These are phyloP conservation scores for Dysidea cf. avara DNA, from an alignment of 37 sponge, comb jelly and placozoan genomes.

Conservation along the genomic window DNA sequence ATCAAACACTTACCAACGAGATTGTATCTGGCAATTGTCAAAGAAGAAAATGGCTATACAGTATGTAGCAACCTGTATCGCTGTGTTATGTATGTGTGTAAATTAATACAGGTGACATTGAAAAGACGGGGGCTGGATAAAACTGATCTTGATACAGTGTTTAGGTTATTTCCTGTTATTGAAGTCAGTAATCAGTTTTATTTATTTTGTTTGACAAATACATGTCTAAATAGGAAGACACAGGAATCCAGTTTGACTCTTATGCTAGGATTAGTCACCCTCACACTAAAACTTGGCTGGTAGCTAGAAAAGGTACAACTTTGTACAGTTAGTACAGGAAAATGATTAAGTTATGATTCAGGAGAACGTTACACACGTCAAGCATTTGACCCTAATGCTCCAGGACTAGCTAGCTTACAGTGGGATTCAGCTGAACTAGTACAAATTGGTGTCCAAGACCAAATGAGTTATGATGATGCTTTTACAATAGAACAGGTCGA, in stretches of 20 bases:
- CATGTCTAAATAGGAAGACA: no score
- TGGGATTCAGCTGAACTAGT: conserved; percentile 71
- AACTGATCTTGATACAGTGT: conserved; percentile 46
- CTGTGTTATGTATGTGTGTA: no score
- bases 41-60: conserved; percentile 10
- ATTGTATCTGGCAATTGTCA: conserved; percentile 56
- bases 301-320: conserved; percentile 42
- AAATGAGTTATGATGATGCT: conserved; percentile 72
- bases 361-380: conserved; percentile 11
- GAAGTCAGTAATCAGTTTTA: conserved; percentile 26
- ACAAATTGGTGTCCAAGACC: no score
- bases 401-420: conserved; percentile 42
- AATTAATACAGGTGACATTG: no score
- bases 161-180: conserved; percentile 62
- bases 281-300: conserved; percentile 63
- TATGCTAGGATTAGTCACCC: conserved; percentile 72
- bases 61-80: not conserved
- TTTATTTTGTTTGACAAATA: no score
- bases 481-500: conserved; percentile 73
- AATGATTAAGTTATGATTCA: not conserved
- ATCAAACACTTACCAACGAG: conserved; percentile 76
- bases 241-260: conserved; percentile 4
- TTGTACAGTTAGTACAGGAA: no score
- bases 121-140: not conserved
- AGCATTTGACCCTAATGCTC: conserved; percentile 24